Percentiles rank a stretch among this genome's conserved stretches.
Conservation (phyloP, 2,797 vertebrate genomes). For the Coendou prehensilis region DNA sequence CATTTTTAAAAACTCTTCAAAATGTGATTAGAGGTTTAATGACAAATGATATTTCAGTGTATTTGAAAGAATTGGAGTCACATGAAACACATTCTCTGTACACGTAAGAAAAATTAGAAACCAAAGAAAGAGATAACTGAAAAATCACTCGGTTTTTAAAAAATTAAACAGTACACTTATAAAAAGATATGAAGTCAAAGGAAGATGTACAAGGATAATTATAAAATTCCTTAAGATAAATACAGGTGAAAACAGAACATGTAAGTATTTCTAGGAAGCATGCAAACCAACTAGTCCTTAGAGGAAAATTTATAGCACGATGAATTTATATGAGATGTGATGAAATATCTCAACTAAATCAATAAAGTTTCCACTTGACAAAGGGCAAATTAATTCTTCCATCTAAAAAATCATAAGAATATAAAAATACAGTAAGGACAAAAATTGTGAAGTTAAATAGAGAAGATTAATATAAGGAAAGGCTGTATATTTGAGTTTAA, state of each 20-base stretch:
- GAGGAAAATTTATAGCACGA: not conserved
- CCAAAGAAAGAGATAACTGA: not conserved
- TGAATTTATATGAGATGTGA: not conserved
- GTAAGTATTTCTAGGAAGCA: not conserved
- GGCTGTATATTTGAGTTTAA: not conserved
- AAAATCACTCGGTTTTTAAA: not conserved
- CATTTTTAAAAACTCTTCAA: constrained; percentile 6
- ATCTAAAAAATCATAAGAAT: not conserved
- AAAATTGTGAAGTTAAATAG: constrained; percentile 18
- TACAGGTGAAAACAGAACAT: not conserved
- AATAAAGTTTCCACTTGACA: not conserved
- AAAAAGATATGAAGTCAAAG: not conserved
- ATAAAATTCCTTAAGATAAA: not conserved
- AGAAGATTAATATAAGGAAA: constrained; percentile 19
- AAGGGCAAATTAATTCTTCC: not conserved
- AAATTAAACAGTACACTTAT: not conserved
- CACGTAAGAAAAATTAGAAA: not conserved
- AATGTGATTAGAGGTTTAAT: not conserved
- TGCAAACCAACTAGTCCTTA: not conserved
- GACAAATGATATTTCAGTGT: not conserved
- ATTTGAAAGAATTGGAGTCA: not conserved
- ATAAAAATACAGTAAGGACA: not conserved
- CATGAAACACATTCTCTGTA: not conserved
- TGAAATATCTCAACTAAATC: not conserved
- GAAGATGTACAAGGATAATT: not conserved